phyloP scores from a whole-genome alignment of 2,888 invertebrate genomes.

The Nymphalis urticae region DNA sequence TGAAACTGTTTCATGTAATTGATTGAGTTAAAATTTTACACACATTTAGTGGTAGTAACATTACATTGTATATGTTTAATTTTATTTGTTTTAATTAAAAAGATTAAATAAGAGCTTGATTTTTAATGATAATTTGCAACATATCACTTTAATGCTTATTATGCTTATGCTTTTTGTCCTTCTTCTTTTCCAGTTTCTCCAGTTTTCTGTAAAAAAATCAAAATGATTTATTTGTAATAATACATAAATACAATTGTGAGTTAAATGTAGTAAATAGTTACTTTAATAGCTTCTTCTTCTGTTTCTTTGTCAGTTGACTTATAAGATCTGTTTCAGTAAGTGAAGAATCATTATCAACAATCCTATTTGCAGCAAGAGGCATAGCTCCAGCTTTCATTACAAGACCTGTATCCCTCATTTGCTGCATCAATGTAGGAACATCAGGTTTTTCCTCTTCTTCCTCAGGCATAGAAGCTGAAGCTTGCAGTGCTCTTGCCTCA shows the following conservation, averaged over 20 bases:
- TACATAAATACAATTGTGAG: not conserved
- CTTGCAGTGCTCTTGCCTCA: conserved; percentile 88
- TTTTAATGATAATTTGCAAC: not conserved
- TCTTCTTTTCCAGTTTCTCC: conserved; percentile 84
- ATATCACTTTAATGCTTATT: conserved; percentile 38
- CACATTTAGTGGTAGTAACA: too few relatives aligned
- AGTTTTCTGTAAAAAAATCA: conserved; percentile 79
- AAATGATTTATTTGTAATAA: not conserved
- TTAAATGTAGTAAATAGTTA: conserved; percentile 56
- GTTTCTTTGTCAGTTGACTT: conserved; percentile 91
- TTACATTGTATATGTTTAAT: too few relatives aligned
- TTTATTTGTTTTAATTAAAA: too few relatives aligned
- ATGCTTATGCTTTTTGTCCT: conserved; percentile 66
- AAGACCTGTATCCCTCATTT: conserved; percentile 95
- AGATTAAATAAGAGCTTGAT: too few relatives aligned
- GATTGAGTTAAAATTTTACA: too few relatives aligned
- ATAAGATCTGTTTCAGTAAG: conserved; percentile 89
- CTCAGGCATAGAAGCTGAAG: conserved; percentile 85
- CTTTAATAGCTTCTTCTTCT: conserved; percentile 95
- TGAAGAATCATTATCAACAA: conserved; percentile 81
- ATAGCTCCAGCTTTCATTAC: conserved; percentile 90
- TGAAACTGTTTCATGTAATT: too few relatives aligned
- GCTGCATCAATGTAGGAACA: conserved; percentile 88
- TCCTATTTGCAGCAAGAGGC: conserved; percentile 80
- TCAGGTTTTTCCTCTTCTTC: conserved; percentile 82